Evolutionary conservation across 53 echinoderm and acorn worm species (phyloP).

Genomic region (Henricia sp.): DNA sequence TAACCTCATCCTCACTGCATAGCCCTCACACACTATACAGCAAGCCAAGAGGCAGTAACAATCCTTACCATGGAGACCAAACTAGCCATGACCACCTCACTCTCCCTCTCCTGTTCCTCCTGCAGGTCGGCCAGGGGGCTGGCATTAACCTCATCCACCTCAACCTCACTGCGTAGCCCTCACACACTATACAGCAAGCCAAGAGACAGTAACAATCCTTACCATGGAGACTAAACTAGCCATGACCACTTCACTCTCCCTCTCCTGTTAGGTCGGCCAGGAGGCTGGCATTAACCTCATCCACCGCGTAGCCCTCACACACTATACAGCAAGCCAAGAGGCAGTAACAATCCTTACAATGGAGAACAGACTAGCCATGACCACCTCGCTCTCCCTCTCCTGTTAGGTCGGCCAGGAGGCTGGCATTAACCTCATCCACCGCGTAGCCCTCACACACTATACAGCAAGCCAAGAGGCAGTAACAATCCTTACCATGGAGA

Average conservation of each 20-base stretch:
- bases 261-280: too few relatives aligned
- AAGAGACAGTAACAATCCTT: too few relatives aligned
- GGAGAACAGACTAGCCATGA: conserved; percentile 69
- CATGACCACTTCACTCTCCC: too few relatives aligned
- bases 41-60: too few relatives aligned
- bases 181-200: too few relatives aligned
- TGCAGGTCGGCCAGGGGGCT: conserved; percentile 89
- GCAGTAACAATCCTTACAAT: conserved; percentile 76
- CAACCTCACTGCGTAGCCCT: conserved; percentile 68
- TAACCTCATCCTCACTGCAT: conserved; percentile 74
- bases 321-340: too few relatives aligned
- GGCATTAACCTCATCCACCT: conserved; percentile 74
- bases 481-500: conserved; percentile 80
- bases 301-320: too few relatives aligned
- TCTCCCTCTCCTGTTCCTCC: conserved; percentile 89
- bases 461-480: too few relatives aligned
- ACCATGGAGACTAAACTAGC: too few relatives aligned
- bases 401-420: conserved; percentile 86
- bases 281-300: too few relatives aligned
- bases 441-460: too few relatives aligned
- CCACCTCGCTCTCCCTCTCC: conserved; percentile 81
- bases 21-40: too few relatives aligned
- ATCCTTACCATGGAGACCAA: conserved; percentile 81
- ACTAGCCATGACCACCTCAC: conserved; percentile 76
- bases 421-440: conserved; percentile 75